These are phyloP conservation scores for Ia io DNA, from an alignment of 2,113 vertebrate species.

Conservation along the genomic window DNA sequence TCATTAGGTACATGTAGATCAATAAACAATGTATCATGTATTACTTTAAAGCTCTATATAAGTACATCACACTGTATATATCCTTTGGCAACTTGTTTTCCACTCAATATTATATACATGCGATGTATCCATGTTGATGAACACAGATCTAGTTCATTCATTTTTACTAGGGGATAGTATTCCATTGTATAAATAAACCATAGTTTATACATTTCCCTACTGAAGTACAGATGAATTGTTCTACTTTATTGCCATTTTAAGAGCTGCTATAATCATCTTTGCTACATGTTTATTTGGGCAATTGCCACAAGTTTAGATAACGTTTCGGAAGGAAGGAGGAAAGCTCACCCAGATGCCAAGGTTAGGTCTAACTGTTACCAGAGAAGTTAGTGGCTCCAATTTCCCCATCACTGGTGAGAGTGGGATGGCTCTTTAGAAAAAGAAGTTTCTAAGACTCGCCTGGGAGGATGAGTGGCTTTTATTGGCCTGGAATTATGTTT, in stretches of 20 bases:
- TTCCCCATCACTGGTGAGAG: no score
- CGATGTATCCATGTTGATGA: neutral
- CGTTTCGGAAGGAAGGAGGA: neutral
- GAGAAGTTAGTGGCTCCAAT: no score
- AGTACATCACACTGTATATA: neutral
- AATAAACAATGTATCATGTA: neutral
- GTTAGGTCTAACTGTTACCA: neutral
- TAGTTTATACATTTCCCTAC: neutral
- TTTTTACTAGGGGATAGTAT: neutral
- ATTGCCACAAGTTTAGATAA: neutral
- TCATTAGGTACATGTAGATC: neutral
- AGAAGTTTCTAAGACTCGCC: no score
- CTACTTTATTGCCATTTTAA: conserved; percentile 11
- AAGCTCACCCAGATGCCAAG: neutral
- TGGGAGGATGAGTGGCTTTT: no score
- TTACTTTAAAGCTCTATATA: neutral
- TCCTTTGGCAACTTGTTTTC: conserved; percentile 15
- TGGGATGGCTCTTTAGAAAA: no score
- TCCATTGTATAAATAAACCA: conserved; percentile 29
- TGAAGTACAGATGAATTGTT: neutral
- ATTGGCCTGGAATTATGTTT: no score
- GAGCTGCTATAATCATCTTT: neutral
- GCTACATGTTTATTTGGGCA: neutral
- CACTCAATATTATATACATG: neutral
- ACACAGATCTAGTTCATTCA: neutral